Evolutionary conservation across 2,888 invertebrate species (phyloP), one percentile per base, ranked within the genome.

Genomic region (Amphimallon solstitiale): DNA sequence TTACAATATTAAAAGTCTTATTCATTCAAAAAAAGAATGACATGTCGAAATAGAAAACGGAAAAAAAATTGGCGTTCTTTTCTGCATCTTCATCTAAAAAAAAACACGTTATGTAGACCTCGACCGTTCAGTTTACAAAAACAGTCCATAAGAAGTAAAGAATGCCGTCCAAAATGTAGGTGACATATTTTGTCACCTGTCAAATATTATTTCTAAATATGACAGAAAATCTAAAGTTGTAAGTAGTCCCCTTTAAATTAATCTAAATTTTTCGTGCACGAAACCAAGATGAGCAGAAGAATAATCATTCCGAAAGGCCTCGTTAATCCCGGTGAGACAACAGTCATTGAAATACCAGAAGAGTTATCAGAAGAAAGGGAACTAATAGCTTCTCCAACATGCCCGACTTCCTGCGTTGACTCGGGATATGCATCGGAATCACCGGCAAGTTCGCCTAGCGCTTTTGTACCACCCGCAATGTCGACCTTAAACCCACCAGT

Each of bases 301-400:
- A 68, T 77, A 19, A 70, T 76, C 12, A 73, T 77, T 14, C 77
- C 77, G 4, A 72, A 70, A 69, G 77, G 75, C 17, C 66, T 73
- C 4, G 70, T 77, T 15, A 70, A 77, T 62, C 70, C 74, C 2
- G 54, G 69, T 19, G 73, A 75, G 35, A 74, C 73, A 6, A 73
- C 76, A 4, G 67, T 77, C 10, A 74, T 77, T 21, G 77, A 77
- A 72, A 77, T 78, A 51, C 77, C 77, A 1, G 34, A 45, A 12
- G 40, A 65, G 56, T 68, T 72, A n/a, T 40, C 72, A 10, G 65
- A 71, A 49, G 71, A 73, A 40, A 66, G 69, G 1, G 68, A 73
- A 4, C 72, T 77, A 17, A 62, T 77, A n/a, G 77, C 75, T 5
- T 71, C 70, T 45, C 63, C 59, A 45, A 12, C 51, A 21, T 23